These are phyloP conservation scores for Paracanthobrama guichenoti DNA, from an alignment of 2,113 vertebrate genomes.

Conservation along the genomic window DNA sequence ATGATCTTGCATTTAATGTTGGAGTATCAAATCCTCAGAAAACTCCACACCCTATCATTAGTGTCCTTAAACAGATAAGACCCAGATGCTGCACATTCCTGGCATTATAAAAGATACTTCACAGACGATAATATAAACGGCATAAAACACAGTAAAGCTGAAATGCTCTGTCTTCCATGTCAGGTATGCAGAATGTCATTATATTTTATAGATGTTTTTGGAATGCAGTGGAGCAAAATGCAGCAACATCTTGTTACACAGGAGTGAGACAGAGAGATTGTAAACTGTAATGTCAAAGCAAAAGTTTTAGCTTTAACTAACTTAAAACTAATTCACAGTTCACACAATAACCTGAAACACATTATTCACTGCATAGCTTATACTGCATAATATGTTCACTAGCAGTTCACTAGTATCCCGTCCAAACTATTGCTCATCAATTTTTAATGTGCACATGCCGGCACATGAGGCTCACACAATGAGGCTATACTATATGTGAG, in stretches of 20 bases:
- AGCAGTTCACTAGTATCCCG: background rate
- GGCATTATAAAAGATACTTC: conserved; percentile 4
- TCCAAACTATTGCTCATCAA: background rate
- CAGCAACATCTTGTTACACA: background rate
- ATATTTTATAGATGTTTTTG: background rate
- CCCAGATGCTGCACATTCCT: conserved; percentile 23
- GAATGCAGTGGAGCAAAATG: background rate
- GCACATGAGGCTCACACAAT: background rate
- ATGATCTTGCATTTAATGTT: background rate
- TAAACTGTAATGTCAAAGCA: conserved; percentile 11
- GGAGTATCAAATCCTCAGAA: conserved; percentile 15
- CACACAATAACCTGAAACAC: background rate
- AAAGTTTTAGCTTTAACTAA: conserved; percentile 20
- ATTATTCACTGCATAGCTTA: background rate
- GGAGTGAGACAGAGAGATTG: background rate
- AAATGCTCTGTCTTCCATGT: background rate
- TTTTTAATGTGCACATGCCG: background rate
- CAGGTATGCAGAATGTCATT: background rate
- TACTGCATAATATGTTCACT: background rate
- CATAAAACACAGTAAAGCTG: background rate
- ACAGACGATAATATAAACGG: background rate
- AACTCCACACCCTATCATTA: conserved; percentile 10
- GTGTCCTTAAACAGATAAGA: conserved; percentile 22
- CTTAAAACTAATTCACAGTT: background rate
- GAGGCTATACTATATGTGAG: background rate